Base-by-base conservation (phyloP, 2,888 invertebrate genomes). In the Ophonus ardosiacus region DNA sequence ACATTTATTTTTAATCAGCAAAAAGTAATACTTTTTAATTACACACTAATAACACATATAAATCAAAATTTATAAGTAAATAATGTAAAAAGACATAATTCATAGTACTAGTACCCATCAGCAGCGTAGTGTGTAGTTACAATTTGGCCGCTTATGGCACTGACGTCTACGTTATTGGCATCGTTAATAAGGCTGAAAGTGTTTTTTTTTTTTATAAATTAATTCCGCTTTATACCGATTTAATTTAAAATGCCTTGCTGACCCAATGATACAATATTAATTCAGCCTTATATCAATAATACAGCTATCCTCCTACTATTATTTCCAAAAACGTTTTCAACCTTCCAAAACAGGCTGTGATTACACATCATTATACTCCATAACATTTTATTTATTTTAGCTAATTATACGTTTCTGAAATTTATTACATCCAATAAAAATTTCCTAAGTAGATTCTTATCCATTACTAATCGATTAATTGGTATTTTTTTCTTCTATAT, bases 371-470 rank as follows among this genome's bases (percentile, higher is more conserved):
- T 78, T 78, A 78, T 78, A 7, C 57, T 56, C 57, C 38, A 57
- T 78, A 56, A 59, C 59, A 51, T 76, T 76, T 76, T 76, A 76
- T 76, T 76, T 76, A 76, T 76, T 76, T 76, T 76, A 51, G 21
- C 56, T 76, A 76, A 76, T 76, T 76, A 76, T 21, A 76, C 21
- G 76, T 76, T 76, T 17, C 6, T 13, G 76, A 43, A 76, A 76
- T 76, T 76, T 76, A 76, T 76, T 43, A 51, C 76, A 4, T 71
- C 17, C 7, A 71, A 76, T 76, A 51, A 18, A 43, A 76, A 18
- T 51, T 76, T 15, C 43, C 21, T 43, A 76, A 76, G 17, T 56
- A 51, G 76, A 76, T 76, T 56, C 56, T 76, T 76, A 76, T 76
- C 76, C 51, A 18, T 51, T 51, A 76, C 7, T 68, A 68, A 68